Conservation (phyloP, 1,140 invertebrate species). For the Lepidurus packardi region DNA sequence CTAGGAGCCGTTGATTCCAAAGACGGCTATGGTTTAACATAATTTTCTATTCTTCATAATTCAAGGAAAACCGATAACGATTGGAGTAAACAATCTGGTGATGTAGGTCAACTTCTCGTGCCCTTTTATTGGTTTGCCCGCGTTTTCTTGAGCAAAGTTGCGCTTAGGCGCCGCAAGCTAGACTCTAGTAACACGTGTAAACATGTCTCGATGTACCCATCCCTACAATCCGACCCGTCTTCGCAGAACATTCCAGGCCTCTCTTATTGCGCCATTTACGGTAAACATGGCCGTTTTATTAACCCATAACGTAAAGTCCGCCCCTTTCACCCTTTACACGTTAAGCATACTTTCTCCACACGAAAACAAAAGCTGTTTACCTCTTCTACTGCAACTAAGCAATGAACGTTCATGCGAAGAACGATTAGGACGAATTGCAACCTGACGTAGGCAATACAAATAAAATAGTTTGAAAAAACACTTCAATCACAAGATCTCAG, state of each 20-base stretch:
- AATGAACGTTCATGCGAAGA: neutral
- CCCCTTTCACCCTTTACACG: neutral
- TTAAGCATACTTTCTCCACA: neutral
- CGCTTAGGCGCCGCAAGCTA: neutral
- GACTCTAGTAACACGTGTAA: neutral
- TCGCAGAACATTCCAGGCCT: neutral
- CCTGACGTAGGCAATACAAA: no score
- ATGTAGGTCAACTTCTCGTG: neutral
- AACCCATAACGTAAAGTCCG: neutral
- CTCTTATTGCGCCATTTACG: neutral
- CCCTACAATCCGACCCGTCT: neutral
- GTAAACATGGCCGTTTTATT: neutral
- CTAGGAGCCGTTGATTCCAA: no score
- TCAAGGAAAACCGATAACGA: neutral
- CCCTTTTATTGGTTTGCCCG: neutral
- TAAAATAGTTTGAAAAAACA: no score
- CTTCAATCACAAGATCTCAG: no score
- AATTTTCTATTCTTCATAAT: no score
- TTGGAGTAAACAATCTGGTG: neutral
- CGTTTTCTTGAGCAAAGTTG: neutral
- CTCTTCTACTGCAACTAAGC: neutral
- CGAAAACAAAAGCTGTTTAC: neutral
- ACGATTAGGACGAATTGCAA: no score
- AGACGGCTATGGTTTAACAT: no score
- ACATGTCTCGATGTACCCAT: neutral